A percentile compares a stretch with the other conserved stretches of the same genome.
Conservation (phyloP, 2,797 vertebrate genomes). For the Coendou prehensilis region DNA sequence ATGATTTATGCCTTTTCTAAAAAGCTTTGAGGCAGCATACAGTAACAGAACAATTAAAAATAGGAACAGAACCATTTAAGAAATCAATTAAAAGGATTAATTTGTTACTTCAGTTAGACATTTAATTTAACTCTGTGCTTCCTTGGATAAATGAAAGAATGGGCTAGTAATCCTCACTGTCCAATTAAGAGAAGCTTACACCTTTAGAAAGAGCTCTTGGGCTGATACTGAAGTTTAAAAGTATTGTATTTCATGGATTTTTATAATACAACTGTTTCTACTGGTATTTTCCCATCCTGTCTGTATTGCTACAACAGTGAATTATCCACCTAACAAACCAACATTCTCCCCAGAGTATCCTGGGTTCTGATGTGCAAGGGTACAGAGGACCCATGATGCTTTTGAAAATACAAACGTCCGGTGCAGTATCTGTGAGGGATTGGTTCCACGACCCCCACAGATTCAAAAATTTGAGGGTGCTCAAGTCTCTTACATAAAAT, state of each 20-base stretch:
- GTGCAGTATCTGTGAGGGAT: not conserved
- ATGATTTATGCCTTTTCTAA: constrained; percentile 46
- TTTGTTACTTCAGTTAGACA: constrained; percentile 57
- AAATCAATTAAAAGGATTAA: constrained; percentile 62
- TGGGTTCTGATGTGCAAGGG: not conserved
- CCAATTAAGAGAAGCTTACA: not conserved
- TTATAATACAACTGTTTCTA: constrained; percentile 4
- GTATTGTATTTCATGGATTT: not conserved
- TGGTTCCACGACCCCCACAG: not conserved
- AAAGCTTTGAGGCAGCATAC: constrained; percentile 57
- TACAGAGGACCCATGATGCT: not conserved
- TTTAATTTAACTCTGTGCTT: constrained; percentile 24
- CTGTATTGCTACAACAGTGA: constrained; percentile 13
- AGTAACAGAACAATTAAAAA: constrained; percentile 70
- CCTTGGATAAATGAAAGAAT: not conserved
- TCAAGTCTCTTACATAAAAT: not conserved
- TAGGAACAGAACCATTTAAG: constrained; percentile 49
- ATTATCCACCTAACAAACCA: not conserved
- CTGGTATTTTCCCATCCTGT: not conserved
- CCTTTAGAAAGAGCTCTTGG: not conserved
- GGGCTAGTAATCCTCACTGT: not conserved
- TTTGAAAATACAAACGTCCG: not conserved
- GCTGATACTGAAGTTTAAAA: constrained; percentile 6
- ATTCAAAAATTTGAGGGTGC: not conserved
- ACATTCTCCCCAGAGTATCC: not conserved